Percentiles rank a stretch among this genome's conserved stretches.
Evolutionary conservation across 2,888 invertebrate species (phyloP).

Genomic region (Charanyca ferruginea): DNA sequence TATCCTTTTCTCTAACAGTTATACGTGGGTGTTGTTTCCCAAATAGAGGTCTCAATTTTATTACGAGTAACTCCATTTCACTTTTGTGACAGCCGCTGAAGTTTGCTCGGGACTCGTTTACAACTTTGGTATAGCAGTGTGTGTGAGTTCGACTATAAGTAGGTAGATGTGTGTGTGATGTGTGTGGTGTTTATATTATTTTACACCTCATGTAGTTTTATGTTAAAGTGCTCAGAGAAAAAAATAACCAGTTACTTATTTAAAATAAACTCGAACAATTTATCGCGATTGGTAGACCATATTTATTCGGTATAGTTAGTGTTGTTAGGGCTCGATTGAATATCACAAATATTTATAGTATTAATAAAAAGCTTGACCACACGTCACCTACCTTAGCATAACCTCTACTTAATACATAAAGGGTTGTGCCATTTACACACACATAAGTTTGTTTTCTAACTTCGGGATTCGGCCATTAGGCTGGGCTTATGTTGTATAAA

Average conservation of each 20-base stretch:
- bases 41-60: conserved; percentile 41
- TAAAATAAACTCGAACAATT: neutral
- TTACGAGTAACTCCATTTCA: conserved; percentile 55
- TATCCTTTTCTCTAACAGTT: conserved; percentile 28
- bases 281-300: neutral
- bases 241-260: conserved; percentile 5
- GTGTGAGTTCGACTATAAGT: conserved; percentile 2
- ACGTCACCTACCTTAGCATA: conserved; percentile 5
- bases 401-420: conserved; percentile 13
- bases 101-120: conserved; percentile 47
- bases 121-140: conserved; percentile 4
- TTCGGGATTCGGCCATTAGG: conserved; percentile 36
- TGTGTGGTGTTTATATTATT: neutral
- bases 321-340: neutral
- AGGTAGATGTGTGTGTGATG: too few relatives aligned
- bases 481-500: conserved; percentile 41
- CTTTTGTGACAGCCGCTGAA: conserved; percentile 64
- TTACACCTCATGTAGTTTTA: neutral
- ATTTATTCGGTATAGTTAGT: neutral
- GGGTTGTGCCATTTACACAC: conserved; percentile 8
- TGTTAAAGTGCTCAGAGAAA: neutral
- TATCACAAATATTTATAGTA: neutral
- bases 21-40: conserved; percentile 30
- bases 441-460: conserved; percentile 35
- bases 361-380: neutral